Base-by-base conservation (phyloP, 2,888 invertebrate genomes). In the Lasius platythorax region DNA sequence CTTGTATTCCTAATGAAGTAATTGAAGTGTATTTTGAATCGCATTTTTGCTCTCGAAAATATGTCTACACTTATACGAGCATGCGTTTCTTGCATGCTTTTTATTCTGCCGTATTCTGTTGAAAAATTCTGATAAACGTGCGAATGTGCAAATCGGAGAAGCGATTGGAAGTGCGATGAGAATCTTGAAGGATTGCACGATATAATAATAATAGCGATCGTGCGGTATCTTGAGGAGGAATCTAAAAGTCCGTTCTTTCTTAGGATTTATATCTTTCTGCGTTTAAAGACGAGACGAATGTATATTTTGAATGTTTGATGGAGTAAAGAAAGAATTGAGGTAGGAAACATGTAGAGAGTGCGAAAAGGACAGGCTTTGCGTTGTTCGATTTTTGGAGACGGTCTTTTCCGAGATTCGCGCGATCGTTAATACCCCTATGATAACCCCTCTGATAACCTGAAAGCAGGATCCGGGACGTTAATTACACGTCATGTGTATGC, bases 371-470 rank as follows among this genome's bases (percentile, higher is more conserved):
- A 43, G 70, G 15, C 23, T 11, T 28, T 12, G 18, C 6, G 33
- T 43, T 70, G 46, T 56, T 78, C 64, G 28, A 76, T 66, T 66
- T 37, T 23, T 40, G 67, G 18, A 76, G 12, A 11, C 37, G 23
- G 11, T 3, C n/a, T 37, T 37, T 37, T 50, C 23, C 66, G 0
- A 23, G 11, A 37, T 37, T 33, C n/a, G 37, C 6, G 30, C 58
- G 58, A 79, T 70, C 58, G 58, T 70, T 70, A 70, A 43, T 30
- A 30, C 23, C 2, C 58, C 56, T 70, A n/a, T 23, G 23, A 23
- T 23, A 23, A 23, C 23, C 23, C 58, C 58, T 70, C 18, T 12
- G 46, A 61, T n/a, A 37, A 46, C 46, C 28, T 18, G 56, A 46
- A 61, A 33, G 18, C 43, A 40, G 18, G 8, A 40, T 53, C 18